Base-by-base conservation (phyloP, 2,888 invertebrate genomes). In the Spialia ferax region DNA sequence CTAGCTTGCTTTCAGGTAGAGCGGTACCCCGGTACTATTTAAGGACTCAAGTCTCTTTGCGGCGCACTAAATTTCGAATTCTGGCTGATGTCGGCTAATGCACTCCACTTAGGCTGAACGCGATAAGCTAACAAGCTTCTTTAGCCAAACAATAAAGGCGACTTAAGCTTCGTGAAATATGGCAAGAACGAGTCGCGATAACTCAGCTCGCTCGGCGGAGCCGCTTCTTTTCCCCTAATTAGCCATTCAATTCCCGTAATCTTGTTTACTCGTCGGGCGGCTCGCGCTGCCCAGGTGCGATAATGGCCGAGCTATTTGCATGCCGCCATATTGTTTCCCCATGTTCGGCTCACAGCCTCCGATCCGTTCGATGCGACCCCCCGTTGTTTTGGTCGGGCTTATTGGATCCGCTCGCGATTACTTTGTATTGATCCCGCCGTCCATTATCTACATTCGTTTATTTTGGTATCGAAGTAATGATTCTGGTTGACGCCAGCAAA, bases 171-270 rank as follows among this genome's bases (percentile, higher is more conserved):
- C 85, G 89, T 92, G 90, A 93, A 91, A 90, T 93, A 91, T 89
- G 86, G 92, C 77, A 75, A 83, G 87, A 87, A 90, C 91, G 90
- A 88, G 88, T 79, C 78, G 83, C 85, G 90, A 89, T 91, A 91
- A 89, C 85, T 91, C 85, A 90, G 89, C 79, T 77, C 73, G 83
- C 79, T 83, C 75, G 81, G 81, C 80, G 81, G 81, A 83, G 83
- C 82, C 83, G 88, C 89, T 91, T 92, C 90, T 93, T 93, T 93
- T 93, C 85, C 90, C 87, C 91, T 93, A 92, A 93, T 93, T 93
- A 93, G 93, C 89, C 90, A 93, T 93, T 93, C 93, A 90, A 91
- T 93, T 91, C 92, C 88, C 93, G 93, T 93, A 93, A 92, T 93
- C 91, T 93, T 93, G 93, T 93, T 93, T 91, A 91, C 92, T 89